Percentiles rank a stretch among this genome's conserved stretches.
phyloP scores from a whole-genome alignment of 2,888 invertebrate species.

The Lacanobia wlatinum region DNA sequence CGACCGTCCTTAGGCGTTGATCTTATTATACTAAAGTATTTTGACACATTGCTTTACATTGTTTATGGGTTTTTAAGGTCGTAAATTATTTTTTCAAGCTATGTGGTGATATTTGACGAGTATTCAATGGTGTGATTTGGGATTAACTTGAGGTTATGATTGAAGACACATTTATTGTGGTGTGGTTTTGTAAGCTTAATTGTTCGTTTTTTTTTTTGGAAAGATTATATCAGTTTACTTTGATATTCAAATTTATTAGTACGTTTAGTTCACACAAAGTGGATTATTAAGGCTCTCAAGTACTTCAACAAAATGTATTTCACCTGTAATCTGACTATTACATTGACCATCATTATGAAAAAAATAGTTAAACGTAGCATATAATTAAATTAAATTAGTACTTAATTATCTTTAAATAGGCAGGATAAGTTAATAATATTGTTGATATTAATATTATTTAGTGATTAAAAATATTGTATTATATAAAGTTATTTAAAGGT shows the following conservation, averaged over 20 bases:
- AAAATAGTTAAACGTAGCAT: no score
- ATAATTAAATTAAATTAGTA: no score
- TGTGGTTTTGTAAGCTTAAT: constrained; percentile 49
- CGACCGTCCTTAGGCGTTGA: constrained; percentile 75
- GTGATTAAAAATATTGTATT: no score
- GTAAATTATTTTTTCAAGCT: constrained; percentile 83
- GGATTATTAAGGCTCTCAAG: neutral
- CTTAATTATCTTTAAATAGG: no score
- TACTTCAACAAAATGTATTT: neutral
- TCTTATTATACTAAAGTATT: constrained; percentile 85
- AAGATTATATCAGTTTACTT: neutral
- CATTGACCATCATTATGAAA: neutral
- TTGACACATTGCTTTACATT: constrained; percentile 88
- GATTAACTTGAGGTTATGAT: constrained; percentile 83
- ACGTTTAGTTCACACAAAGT: neutral
- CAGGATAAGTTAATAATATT: no score
- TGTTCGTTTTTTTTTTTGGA: constrained; percentile 34
- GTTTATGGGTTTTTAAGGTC: constrained; percentile 83
- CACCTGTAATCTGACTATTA: neutral
- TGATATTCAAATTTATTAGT: neutral
- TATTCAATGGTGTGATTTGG: constrained; percentile 80
- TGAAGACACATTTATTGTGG: constrained; percentile 75
- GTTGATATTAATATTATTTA: no score
- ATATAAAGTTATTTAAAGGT: no score
- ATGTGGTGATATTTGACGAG: constrained; percentile 79